phyloP scores from a whole-genome alignment of 2,888 invertebrate genomes.

The Cyaniris semiargus region DNA sequence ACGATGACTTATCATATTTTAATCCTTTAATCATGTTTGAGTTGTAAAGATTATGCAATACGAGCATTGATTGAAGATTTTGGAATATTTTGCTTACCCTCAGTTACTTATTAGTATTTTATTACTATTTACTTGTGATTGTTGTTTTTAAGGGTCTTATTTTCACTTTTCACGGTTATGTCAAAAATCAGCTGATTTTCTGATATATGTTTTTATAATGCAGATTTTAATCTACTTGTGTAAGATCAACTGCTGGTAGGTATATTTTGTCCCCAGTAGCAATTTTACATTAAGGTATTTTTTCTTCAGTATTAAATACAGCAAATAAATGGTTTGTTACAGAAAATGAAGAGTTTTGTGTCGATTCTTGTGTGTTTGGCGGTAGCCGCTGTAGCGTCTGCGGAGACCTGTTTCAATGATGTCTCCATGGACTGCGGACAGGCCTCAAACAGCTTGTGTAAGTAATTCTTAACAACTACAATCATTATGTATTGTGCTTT shows the following conservation, averaged over 20 bases:
- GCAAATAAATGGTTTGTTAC: slow-evolving; percentile 33
- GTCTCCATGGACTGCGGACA: slow-evolving; percentile 80
- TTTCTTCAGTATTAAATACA: neutral
- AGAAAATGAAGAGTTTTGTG: slow-evolving; percentile 82
- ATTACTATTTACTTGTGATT: neutral
- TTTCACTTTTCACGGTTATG: neutral
- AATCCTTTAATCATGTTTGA: neutral
- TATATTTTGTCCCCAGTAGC: neutral
- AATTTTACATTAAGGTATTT: neutral
- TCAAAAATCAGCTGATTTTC: neutral
- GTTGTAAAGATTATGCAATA: slow-evolving; percentile 17
- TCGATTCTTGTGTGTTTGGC: slow-evolving; percentile 73
- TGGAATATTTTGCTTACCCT: slow-evolving; percentile 2
- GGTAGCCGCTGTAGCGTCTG: slow-evolving; percentile 67
- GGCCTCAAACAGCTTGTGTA: slow-evolving; percentile 65
- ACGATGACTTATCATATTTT: slow-evolving; percentile 3
- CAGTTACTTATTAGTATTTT: neutral
- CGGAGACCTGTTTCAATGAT: slow-evolving; percentile 83
- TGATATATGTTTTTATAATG: neutral
- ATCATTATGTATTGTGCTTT: neutral
- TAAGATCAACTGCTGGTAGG: neutral
- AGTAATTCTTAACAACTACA: slow-evolving; percentile 41
- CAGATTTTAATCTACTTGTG: neutral
- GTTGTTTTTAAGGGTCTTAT: neutral
- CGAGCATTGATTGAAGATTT: neutral